Evolutionary conservation across 2,888 invertebrate species (phyloP), one percentile per base, ranked within the genome.

Genomic region (Zonitis immaculata): DNA sequence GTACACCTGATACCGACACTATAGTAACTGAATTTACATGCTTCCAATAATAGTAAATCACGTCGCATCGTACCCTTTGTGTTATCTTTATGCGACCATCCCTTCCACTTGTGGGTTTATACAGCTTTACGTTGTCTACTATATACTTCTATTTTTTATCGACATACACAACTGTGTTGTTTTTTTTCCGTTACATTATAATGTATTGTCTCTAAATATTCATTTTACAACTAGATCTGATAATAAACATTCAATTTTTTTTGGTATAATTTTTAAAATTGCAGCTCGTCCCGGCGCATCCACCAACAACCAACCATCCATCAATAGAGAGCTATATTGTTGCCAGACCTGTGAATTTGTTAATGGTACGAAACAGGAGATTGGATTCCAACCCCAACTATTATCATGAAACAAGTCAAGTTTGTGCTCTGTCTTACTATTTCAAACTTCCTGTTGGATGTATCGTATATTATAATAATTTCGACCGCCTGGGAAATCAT

Each of bases 1-100:
- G 49, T 45, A 59, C 63, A 63, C 63, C 61, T 63, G 63, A 57
- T 57, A 58, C 59, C 58, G 62, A 59, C 60, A 58, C 61, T 61
- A 60, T 57, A 61, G 59, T 52, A 56, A 59, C 59, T 44, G 54
- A 65, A 65, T 65, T 65, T 65, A 65, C 65, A 65, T 65, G 65
- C 63, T 65, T 65, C 64, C 65, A 65, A 65, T 65, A 65, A 65
- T 63, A 64, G 64, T 65, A 65, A 65, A 65, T 65, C 65, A 65
- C 61, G 57, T 56, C 58, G 63, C 58, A 61, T 59, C 57, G 56
- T 54, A 61, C 58, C 61, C 63, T 54, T 59, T 60, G 58, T 58
- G 60, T 64, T 65, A 65, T 64, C 64, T 65, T 64, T 64, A 64
- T 64, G 59, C 54, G 56, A 51, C 55, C 51, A 49, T 56, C 47